Base-by-base conservation (phyloP, 2,888 invertebrate genomes). In the Hipparchia semele region DNA sequence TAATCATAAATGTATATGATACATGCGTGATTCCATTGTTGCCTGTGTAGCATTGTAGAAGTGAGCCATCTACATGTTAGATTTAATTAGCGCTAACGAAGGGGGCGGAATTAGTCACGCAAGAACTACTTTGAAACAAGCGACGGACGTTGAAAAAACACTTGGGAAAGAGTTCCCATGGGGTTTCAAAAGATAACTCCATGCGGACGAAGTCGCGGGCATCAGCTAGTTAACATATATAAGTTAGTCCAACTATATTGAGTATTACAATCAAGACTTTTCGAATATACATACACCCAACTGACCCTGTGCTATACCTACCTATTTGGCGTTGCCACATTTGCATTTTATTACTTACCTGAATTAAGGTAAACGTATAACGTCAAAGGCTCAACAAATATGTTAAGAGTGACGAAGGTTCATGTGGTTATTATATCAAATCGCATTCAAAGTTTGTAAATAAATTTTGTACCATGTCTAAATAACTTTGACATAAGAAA, bases 41-140 rank as follows among this genome's bases (percentile, higher is more conserved):
- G 65, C 59, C 62, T 70, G 49, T 49, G 49, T 49, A 49, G 8
- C 7, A 49, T 49, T 49, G 49, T 49, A n/a, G 56, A 72, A 74
- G 72, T 68, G 51, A 68, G 70, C 64, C 70, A 68, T 76, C 74
- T 69, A 72, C 71, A 71, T 74, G 76, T 70, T 74, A 70, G 62
- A 74, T 76, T 74, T 74, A 76, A 76, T 76, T 74, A 76, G 68
- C 39, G 60, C 65, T 76, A 74, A 76, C 74, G 72, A 76, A 74
- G 46, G 53, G 54, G 70, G 46, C 46, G 60, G 53, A 70, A 56
- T 68, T 61, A 65, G 76, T 74, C 74, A 76, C 74, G 74, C 74
- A 66, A 68, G 33, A 61, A 68, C 33, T 33, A 71, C 13, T 62
- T 65, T 46, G 64, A 53, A 67, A 56, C 58, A 9, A 68, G 56